These are phyloP conservation scores for Taphrorychus bicolor DNA, from an alignment of 2,888 invertebrate genomes.

Conservation along the genomic window DNA sequence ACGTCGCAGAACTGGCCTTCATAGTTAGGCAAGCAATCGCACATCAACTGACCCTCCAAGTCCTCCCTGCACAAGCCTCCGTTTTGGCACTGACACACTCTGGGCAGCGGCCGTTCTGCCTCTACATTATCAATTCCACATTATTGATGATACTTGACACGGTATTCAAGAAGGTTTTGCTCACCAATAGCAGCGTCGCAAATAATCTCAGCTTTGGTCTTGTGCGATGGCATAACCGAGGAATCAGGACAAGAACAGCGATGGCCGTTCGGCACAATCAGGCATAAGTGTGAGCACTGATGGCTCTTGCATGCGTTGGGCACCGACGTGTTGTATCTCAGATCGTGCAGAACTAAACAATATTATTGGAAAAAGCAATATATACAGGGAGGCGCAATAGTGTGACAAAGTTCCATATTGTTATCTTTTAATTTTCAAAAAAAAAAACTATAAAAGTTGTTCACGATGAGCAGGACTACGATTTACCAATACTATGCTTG, in stretches of 20 bases:
- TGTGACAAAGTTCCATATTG: no score
- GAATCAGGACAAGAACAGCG: conserved; percentile 91
- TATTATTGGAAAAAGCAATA: conserved; percentile 8
- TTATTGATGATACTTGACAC: not conserved
- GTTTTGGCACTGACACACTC: conserved; percentile 85
- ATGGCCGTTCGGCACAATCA: conserved; percentile 86
- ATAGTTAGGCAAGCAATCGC: conserved; percentile 76
- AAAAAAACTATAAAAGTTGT: no score
- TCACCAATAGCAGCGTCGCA: conserved; percentile 76
- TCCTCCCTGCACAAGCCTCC: conserved; percentile 78
- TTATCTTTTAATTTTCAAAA: no score
- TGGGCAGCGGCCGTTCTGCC: conserved; percentile 74
- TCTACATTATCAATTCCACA: conserved; percentile 58
- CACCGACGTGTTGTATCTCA: conserved; percentile 80
- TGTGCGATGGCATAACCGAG: conserved; percentile 60
- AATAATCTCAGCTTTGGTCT: conserved; percentile 67
- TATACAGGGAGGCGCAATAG: no score
- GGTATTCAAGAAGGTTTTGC: no score
- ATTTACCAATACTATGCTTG: no score
- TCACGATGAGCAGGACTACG: no score
- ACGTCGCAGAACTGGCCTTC: conserved; percentile 78
- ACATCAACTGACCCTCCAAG: conserved; percentile 68
- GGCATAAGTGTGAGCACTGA: conserved; percentile 91
- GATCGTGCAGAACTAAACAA: conserved; percentile 76
- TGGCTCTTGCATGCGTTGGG: conserved; percentile 73